These are phyloP conservation scores for Branchipolynoe longqiensis DNA, from an alignment of 2,888 invertebrate species.

Conservation along the genomic window DNA sequence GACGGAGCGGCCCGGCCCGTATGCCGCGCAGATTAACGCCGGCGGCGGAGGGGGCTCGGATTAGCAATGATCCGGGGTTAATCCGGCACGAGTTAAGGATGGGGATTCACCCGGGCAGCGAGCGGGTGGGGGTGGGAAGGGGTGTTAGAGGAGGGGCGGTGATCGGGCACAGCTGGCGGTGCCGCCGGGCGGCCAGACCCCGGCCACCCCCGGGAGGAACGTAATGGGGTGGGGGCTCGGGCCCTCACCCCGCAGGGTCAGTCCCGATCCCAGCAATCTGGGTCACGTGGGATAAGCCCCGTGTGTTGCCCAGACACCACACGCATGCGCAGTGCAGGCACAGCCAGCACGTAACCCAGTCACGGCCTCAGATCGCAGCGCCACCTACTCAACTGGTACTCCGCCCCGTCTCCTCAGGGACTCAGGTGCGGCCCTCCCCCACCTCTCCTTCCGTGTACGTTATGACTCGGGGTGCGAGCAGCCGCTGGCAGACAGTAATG, in stretches of 20 bases:
- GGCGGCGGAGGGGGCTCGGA: too few species aligned
- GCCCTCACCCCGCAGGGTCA: conserved; percentile 30
- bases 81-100: conserved; percentile 25
- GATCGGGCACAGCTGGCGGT: conserved; percentile 50
- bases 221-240: not conserved
- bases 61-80: not conserved
- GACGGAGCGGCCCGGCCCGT: too few species aligned
- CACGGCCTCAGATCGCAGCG: too few species aligned
- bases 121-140: not conserved
- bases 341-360: too few species aligned
- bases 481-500: not conserved
- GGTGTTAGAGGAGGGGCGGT: conserved; percentile 19
- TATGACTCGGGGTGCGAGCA: conserved; percentile 8
- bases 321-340: not conserved
- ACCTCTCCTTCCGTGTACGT: too few species aligned
- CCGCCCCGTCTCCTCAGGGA: too few species aligned
- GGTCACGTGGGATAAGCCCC: conserved; percentile 35
- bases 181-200: conserved; percentile 3
- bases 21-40: too few species aligned
- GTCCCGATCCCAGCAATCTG: conserved; percentile 10
- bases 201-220: conserved; percentile 24
- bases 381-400: too few species aligned
- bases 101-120: conserved; percentile 12
- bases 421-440: too few species aligned
- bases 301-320: conserved; percentile 36